Evolutionary conservation across 2,888 invertebrate genomes (phyloP).

Genomic region (Sesia apiformis): DNA sequence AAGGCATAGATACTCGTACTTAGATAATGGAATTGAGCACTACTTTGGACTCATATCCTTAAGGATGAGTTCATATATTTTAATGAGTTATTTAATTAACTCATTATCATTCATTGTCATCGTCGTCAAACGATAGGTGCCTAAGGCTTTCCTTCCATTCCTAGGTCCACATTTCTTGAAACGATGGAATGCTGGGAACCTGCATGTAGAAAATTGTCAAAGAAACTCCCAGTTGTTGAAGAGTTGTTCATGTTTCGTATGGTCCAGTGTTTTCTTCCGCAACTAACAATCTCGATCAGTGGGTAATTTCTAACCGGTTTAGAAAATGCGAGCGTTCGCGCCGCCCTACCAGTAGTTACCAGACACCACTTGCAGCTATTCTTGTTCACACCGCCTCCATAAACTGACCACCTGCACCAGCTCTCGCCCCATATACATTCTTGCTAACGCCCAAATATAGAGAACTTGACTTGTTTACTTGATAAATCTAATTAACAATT

Average conservation of each 20-base stretch:
- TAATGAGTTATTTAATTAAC: too few species aligned
- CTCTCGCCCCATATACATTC: conserved; percentile 50
- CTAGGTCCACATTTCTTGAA: too few species aligned
- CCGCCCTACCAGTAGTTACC: conserved; percentile 11
- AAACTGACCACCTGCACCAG: conserved; percentile 14
- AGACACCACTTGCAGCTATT: conserved; percentile 28
- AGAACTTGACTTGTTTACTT: background rate
- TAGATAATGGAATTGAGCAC: too few species aligned
- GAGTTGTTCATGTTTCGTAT: conserved; percentile 36
- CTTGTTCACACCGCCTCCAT: conserved; percentile 23
- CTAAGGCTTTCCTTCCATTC: too few species aligned
- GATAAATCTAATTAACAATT: background rate
- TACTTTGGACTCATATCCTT: too few species aligned
- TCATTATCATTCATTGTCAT: too few species aligned
- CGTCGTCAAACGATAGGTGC: too few species aligned
- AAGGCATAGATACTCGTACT: too few species aligned
- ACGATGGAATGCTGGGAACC: too few species aligned
- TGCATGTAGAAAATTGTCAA: conserved; percentile 18
- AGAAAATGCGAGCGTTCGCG: conserved; percentile 56
- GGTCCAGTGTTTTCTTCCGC: conserved; percentile 67
- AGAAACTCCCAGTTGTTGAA: conserved; percentile 10
- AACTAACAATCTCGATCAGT: conserved; percentile 68
- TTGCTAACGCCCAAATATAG: background rate
- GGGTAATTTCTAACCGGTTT: conserved; percentile 74
- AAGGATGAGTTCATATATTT: too few species aligned